Conservation (phyloP, 1,140 invertebrate species). For the Eciton burchellii region DNA sequence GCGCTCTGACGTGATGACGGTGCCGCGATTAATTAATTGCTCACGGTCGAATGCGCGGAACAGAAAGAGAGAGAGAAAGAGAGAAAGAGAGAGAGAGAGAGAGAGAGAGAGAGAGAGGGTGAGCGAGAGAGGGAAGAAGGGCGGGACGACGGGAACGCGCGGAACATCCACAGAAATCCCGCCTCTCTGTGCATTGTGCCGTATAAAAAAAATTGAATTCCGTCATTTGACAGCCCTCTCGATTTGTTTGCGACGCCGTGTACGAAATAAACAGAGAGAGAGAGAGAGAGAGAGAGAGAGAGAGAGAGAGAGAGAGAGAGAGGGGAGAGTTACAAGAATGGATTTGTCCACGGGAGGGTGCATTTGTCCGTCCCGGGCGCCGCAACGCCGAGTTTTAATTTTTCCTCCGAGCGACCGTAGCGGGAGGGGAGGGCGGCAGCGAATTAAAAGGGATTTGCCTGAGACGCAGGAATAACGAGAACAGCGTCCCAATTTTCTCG, state of each 20-base stretch:
- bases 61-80: neutral
- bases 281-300: neutral
- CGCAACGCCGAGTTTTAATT: constrained; percentile 10
- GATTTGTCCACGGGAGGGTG: neutral
- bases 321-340: too few species aligned
- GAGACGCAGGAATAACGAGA: constrained; percentile 13
- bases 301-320: neutral
- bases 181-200: constrained; percentile 36
- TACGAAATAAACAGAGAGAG: constrained; percentile 4
- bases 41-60: constrained; percentile 6
- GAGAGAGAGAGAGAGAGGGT: neutral
- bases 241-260: constrained; percentile 38
- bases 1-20: constrained; percentile 29
- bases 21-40: constrained; percentile 35
- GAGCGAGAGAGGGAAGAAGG: neutral
- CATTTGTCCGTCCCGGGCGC: neutral
- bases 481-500: constrained; percentile 51
- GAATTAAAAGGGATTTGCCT: constrained; percentile 51
- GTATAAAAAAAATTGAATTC: constrained; percentile 59
- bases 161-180: constrained; percentile 37
- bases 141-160: neutral
- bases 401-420: constrained; percentile 24
- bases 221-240: constrained; percentile 44
- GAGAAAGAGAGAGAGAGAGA: neutral
- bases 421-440: neutral